These are phyloP conservation scores for Timema podura DNA, from an alignment of 2,888 invertebrate species.

Conservation along the genomic window DNA sequence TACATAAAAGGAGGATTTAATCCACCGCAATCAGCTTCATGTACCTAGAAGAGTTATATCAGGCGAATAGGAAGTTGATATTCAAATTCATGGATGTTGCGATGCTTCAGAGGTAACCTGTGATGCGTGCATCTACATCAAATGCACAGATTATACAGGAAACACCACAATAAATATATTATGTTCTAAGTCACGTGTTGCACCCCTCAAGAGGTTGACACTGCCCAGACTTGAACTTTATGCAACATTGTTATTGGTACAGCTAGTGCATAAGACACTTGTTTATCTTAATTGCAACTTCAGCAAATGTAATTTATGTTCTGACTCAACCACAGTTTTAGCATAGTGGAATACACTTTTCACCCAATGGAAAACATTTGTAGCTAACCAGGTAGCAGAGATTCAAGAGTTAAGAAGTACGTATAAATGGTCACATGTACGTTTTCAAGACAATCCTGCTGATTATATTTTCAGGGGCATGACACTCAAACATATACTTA, in stretches of 20 bases:
- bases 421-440: too few relatives aligned
- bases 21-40: too few relatives aligned
- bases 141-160: too few relatives aligned
- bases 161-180: too few relatives aligned
- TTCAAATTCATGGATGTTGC: too few relatives aligned
- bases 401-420: neutral
- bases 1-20: too few relatives aligned
- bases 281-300: neutral
- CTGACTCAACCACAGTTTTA: neutral
- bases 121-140: too few relatives aligned
- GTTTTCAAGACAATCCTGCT: slow-evolving; percentile 35
- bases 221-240: neutral
- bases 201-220: too few relatives aligned
- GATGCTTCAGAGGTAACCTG: too few relatives aligned
- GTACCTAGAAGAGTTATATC: too few relatives aligned
- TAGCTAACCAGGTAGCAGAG: slow-evolving; percentile 7
- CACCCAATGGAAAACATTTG: neutral
- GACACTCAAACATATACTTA: neutral
- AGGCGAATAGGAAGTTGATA: too few relatives aligned
- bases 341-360: neutral
- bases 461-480: slow-evolving; percentile 34
- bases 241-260: neutral
- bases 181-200: too few relatives aligned
- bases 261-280: neutral
- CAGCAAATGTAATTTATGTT: neutral